Evolutionary conservation across 2,888 invertebrate genomes (phyloP).

Genomic region (Stenodera caucasica): DNA sequence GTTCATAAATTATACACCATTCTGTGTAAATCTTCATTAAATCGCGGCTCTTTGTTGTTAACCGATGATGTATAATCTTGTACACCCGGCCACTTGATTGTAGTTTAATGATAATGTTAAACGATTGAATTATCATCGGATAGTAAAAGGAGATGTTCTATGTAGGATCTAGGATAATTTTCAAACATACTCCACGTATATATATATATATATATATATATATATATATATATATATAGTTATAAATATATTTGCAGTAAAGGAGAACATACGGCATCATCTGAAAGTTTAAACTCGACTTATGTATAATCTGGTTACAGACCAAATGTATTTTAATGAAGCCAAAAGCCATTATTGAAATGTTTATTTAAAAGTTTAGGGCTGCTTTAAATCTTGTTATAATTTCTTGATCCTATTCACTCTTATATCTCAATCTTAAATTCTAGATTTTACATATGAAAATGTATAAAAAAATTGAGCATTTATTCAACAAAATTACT

Average conservation of each 20-base stretch:
- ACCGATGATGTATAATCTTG: slow-evolving; percentile 20
- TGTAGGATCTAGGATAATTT: too few relatives aligned
- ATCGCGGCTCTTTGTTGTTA: slow-evolving; percentile 13
- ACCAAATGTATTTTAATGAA: slow-evolving; percentile 24
- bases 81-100: slow-evolving; percentile 19
- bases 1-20: slow-evolving; percentile 17
- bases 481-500: too few relatives aligned
- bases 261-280: slow-evolving; percentile 7
- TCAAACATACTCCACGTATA: too few relatives aligned
- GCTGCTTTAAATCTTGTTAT: neutral
- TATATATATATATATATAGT: too few relatives aligned
- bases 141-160: neutral
- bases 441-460: too few relatives aligned
- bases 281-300: slow-evolving; percentile 25
- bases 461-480: too few relatives aligned
- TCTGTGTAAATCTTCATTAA: slow-evolving; percentile 22
- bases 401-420: neutral
- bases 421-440: too few relatives aligned
- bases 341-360: slow-evolving; percentile 21
- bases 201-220: too few relatives aligned
- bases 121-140: slow-evolving; percentile 28
- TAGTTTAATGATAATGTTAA: slow-evolving; percentile 27
- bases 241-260: neutral
- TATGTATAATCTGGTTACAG: slow-evolving; percentile 22
- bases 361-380: slow-evolving; percentile 23